These are phyloP conservation scores for Sciaenops ocellatus DNA, from an alignment of 2,797 vertebrate genomes.

Conservation along the genomic window DNA sequence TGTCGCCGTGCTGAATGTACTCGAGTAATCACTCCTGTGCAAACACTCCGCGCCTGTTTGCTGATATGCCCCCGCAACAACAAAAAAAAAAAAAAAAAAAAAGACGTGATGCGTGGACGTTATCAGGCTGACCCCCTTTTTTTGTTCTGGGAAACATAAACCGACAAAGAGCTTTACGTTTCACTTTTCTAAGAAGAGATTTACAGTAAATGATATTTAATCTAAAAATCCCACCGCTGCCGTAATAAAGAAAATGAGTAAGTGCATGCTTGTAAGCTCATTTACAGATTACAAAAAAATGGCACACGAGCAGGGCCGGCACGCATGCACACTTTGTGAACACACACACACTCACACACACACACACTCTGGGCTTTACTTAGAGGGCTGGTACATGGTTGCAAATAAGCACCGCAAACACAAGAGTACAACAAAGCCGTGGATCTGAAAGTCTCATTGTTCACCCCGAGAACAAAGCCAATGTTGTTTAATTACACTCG, in stretches of 20 bases:
- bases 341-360: conserved; percentile 14
- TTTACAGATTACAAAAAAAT: conserved; percentile 78
- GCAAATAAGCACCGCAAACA: conserved; percentile 50
- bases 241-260: conserved; percentile 78
- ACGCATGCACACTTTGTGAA: conserved; percentile 26
- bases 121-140: conserved; percentile 61
- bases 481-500: conserved; percentile 53
- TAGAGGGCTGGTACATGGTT: conserved; percentile 26
- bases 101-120: conserved; percentile 31
- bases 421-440: conserved; percentile 40
- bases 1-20: conserved; percentile 42
- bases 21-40: conserved; percentile 51
- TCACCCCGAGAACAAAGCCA: conserved; percentile 50
- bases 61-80: conserved; percentile 12
- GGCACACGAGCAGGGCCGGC: conserved; percentile 44
- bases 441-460: conserved; percentile 52
- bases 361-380: conserved; percentile 23
- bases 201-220: conserved; percentile 76
- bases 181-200: conserved; percentile 71
- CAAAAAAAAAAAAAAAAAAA: conserved; percentile 17
- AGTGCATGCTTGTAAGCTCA: conserved; percentile 73
- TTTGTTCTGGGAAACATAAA: conserved; percentile 64
- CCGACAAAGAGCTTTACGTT: conserved; percentile 52
- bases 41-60: conserved; percentile 52
- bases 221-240: conserved; percentile 71